Evolutionary conservation across 2,113 vertebrate species (phyloP), one percentile per base, ranked within the genome.

Genomic region (Zonotrichia leucophrys): DNA sequence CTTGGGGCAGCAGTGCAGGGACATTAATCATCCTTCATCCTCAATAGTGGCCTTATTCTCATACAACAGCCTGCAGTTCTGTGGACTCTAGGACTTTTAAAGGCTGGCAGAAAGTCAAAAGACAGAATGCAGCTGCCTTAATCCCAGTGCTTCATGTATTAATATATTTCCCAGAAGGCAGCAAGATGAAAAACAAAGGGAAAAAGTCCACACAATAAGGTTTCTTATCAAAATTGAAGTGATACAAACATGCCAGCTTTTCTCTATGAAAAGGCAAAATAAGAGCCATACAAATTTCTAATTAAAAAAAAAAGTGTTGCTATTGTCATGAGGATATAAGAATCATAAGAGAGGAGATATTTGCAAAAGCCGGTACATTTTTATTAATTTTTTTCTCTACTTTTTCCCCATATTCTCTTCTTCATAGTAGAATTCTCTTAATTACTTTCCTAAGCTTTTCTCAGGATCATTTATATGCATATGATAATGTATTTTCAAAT

Each of bases 1-100:
- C 86, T 94, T 44, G 28, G 53, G 41, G 86, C 59, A 92, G 75
- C 5, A 10, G 42, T 53, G 63, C 44, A 81, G 28, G 35, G 63
- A 60, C 44, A 94, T 96, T 88, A 79, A 94, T 97, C 67, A 94
- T 72, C 31, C 50, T 80, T 88, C 95, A n/a, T 64, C 55, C 76
- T 59, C 37, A 96, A 21, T 6, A 42, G 30, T 81, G 69, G 47
- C 76, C 70, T 97, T 95, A 56, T 81, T 96, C 75, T 92, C 28
- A 37, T 11, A 77, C 23, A 53, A 80, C 47, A 93, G 19, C 44
- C 76, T 95, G 62, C 39, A 92, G 80, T 92, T 97, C 79, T 82
- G 20, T 60, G 46, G 55, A 59, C 52, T 72, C 42, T 70, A 23
- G 33, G 5, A 75, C 35, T 41, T 37, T 39, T 35, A 66, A 90